These are phyloP conservation scores for Eunapius fragilis DNA, from an alignment of 37 sponge, comb jelly and placozoan species.

Conservation along the genomic window DNA sequence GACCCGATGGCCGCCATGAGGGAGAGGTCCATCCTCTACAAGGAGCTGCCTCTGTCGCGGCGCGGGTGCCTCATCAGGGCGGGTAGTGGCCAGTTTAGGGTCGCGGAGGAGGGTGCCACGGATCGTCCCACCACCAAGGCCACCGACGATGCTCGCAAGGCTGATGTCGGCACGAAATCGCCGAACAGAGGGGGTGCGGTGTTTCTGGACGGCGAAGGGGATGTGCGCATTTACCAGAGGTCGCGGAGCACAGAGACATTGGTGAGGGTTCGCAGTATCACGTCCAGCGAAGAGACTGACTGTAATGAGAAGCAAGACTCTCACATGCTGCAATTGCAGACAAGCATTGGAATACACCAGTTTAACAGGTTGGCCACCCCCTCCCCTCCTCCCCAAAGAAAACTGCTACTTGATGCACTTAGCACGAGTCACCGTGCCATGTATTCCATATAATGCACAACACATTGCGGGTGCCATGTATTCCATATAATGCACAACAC, in stretches of 20 bases:
- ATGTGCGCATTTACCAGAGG: not conserved
- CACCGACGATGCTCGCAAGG: too few relatives aligned
- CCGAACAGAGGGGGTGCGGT: not conserved
- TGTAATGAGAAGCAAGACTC: not conserved
- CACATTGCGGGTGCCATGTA: too few relatives aligned
- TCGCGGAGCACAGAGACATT: not conserved
- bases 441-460: too few relatives aligned
- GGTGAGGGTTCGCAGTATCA: not conserved
- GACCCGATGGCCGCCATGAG: not conserved
- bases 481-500: too few relatives aligned
- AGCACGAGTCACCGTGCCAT: too few relatives aligned
- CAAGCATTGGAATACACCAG: not conserved
- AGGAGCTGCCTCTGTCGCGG: not conserved
- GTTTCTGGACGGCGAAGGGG: not conserved
- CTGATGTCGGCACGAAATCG: not conserved
- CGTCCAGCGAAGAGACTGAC: not conserved
- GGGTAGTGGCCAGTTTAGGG: not conserved
- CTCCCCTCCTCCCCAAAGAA: too few relatives aligned
- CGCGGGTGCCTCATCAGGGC: not conserved
- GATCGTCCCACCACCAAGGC: too few relatives aligned
- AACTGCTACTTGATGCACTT: too few relatives aligned
- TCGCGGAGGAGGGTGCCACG: too few relatives aligned
- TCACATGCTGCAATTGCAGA: not conserved
- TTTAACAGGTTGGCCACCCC: constrained; percentile 23
- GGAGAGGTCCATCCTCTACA: not conserved